Conservation (phyloP, 2,113 vertebrate species). For the Mesoclemmys tuberculata region DNA sequence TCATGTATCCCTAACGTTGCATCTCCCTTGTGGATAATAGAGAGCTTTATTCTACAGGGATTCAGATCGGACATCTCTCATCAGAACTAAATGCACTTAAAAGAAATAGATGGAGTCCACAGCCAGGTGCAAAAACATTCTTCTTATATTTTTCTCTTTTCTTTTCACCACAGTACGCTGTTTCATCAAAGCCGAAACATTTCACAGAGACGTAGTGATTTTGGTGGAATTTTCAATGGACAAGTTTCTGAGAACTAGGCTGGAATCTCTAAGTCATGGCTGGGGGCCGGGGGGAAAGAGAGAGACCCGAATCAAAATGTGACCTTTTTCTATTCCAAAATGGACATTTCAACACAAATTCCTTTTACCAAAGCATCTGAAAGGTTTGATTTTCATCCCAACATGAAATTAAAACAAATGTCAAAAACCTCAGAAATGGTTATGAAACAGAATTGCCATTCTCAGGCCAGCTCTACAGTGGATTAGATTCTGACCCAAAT, state of each 20-base stretch:
- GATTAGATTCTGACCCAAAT: too few species aligned
- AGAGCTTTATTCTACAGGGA: fast-evolving
- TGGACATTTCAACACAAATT: neutral
- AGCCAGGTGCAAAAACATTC: too few species aligned
- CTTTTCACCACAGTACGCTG: neutral
- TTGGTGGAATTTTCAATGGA: neutral
- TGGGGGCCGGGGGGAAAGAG: fast-evolving
- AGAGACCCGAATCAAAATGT: neutral
- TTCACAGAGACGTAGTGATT: neutral
- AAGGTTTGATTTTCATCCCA: too few species aligned
- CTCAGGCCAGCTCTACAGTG: too few species aligned
- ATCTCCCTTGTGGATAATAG: neutral
- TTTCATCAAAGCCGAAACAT: neutral
- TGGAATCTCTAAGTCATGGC: neutral
- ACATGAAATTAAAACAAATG: neutral
- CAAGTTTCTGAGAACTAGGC: neutral
- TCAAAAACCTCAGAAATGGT: neutral
- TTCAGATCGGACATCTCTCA: fast-evolving
- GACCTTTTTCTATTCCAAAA: neutral
- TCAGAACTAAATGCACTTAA: neutral
- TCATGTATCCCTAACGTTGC: neutral
- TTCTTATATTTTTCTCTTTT: too few species aligned
- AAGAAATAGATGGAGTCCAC: too few species aligned
- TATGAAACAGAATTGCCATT: too few species aligned
- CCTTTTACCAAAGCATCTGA: neutral